These are phyloP conservation scores for Sebastes steindachneri DNA, from an alignment of 2,797 vertebrate species.

Conservation along the genomic window DNA sequence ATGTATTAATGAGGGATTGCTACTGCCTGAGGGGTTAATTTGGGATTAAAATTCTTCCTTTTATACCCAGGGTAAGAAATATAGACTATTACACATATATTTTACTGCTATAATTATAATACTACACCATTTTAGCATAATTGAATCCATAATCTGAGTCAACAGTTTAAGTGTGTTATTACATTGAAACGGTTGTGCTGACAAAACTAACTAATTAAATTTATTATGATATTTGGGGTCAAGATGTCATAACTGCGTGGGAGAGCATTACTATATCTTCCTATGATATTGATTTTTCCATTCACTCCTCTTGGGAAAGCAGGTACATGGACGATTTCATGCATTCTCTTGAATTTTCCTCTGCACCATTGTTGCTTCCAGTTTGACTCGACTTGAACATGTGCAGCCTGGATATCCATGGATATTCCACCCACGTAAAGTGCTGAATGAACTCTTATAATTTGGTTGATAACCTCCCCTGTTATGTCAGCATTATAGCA, in stretches of 20 bases:
- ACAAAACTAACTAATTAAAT: neutral
- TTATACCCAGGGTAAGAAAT: neutral
- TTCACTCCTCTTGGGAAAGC: slow-evolving; percentile 4
- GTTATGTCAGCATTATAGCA: slow-evolving; percentile 68
- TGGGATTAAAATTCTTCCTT: neutral
- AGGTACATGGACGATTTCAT: neutral
- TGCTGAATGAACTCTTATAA: slow-evolving; percentile 62
- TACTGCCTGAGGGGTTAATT: slow-evolving; percentile 10
- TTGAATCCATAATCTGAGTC: neutral
- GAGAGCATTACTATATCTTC: neutral
- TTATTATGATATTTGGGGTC: neutral
- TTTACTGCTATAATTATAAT: neutral
- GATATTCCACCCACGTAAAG: slow-evolving; percentile 64
- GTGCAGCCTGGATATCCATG: slow-evolving; percentile 5
- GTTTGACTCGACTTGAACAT: slow-evolving; percentile 11
- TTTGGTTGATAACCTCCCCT: slow-evolving; percentile 70
- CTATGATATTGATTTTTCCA: slow-evolving; percentile 17
- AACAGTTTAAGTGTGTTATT: neutral
- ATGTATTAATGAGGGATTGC: slow-evolving; percentile 19
- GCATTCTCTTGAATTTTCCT: neutral
- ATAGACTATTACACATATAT: neutral
- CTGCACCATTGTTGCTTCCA: neutral
- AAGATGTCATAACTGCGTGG: slow-evolving; percentile 4
- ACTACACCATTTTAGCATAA: neutral
- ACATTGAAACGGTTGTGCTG: neutral